A percentile compares a stretch with the other conserved stretches of the same genome.
Conservation (phyloP, 2,888 invertebrate genomes). For the Linyphia triangularis region DNA sequence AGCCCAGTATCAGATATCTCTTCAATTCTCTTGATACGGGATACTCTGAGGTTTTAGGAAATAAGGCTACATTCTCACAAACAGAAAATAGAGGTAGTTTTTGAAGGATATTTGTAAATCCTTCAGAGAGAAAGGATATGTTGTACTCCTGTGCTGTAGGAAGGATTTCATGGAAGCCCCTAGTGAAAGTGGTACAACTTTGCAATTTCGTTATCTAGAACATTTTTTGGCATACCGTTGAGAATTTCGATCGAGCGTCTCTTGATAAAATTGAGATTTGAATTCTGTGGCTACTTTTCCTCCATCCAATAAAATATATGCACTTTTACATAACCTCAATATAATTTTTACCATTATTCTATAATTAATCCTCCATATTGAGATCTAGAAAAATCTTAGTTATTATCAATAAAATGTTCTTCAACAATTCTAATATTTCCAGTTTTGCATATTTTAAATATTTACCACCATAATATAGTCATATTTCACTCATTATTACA, state of each 20-base stretch:
- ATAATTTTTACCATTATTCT: too few relatives aligned
- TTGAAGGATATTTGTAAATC: conserved; percentile 22
- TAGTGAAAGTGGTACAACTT: conserved; percentile 20
- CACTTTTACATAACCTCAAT: too few relatives aligned
- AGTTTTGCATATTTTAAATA: too few relatives aligned
- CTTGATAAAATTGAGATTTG: background rate
- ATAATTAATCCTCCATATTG: too few relatives aligned
- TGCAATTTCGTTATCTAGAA: background rate
- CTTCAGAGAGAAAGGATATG: background rate
- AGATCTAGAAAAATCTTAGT: too few relatives aligned
- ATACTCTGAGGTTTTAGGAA: conserved; percentile 9
- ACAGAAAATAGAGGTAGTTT: conserved; percentile 37
- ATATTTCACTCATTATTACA: too few relatives aligned
- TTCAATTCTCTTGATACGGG: conserved; percentile 3
- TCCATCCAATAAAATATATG: too few relatives aligned
- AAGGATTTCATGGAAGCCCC: background rate
- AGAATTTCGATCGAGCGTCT: background rate
- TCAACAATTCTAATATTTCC: too few relatives aligned
- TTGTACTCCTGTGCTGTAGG: background rate
- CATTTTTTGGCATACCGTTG: conserved; percentile 19
- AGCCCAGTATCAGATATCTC: background rate
- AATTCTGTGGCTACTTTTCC: too few relatives aligned
- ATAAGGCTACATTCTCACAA: background rate
- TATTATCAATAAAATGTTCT: too few relatives aligned
- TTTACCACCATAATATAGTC: too few relatives aligned